Evolutionary conservation across 2,113 vertebrate genomes (phyloP), one percentile per base, ranked within the genome.

Genomic region (Trematomus loennbergii): DNA sequence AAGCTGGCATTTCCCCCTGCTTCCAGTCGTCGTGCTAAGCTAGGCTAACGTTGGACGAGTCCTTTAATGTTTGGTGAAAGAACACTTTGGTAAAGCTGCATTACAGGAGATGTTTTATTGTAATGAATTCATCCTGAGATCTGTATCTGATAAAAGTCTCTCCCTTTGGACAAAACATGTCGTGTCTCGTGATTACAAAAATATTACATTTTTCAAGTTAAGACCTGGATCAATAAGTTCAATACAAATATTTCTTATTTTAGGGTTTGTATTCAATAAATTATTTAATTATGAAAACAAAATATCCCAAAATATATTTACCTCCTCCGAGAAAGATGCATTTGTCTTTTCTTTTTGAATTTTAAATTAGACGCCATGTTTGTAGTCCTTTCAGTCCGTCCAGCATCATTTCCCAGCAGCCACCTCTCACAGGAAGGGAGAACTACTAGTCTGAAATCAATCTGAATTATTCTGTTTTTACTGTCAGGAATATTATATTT

Each of bases 1-100:
- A 15, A 8, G 81, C 57, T 83, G 48, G 11, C 18, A 62, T 12
- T 40, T 48, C 49, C 64, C 15, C 3, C 29, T 9, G 58, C 46
- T 20, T 16, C n/a, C 9, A 20, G 55, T 50, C 2, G 12, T 61
- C 17, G 17, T 75, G 66, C 75, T 72, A 77, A 68, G 64, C 81
- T 74, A 64, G 16, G 81, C 53, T 81, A 75, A 80, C 3, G 50
- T 9, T 45, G 65, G 60, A 61, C 40, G 63, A 52, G 61, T 58
- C 53, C 20, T 72, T 49, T 46, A 25, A 74, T 61, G 20, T 50
- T 61, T 60, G 4, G 40, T 29, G 12, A 58, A 12, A 17, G 52
- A 52, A 49, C 16, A 12, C 57, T 10, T 52, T 13, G 6, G 33
- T 62, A 2, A 53, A 60, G 25, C 72, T 4, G 4, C 66, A 5